These are phyloP conservation scores for Nymphicus hollandicus DNA, from an alignment of 2,113 vertebrate genomes.

Conservation along the genomic window DNA sequence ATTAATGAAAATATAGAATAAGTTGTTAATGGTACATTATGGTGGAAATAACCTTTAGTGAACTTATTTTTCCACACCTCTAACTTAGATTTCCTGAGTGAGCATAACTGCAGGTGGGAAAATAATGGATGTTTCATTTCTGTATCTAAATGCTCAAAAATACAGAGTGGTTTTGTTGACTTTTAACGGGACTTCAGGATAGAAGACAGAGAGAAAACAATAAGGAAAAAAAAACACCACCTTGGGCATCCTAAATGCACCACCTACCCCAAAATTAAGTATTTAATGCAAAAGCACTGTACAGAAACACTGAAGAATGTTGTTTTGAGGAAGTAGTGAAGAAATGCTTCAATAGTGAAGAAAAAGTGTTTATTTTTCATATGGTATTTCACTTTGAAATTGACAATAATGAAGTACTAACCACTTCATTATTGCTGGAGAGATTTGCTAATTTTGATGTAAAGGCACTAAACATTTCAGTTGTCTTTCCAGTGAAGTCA, in stretches of 20 bases:
- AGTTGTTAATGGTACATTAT: neutral
- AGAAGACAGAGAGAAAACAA: neutral
- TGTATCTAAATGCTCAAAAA: neutral
- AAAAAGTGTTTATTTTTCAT: neutral
- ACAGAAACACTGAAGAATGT: neutral
- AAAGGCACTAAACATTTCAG: neutral
- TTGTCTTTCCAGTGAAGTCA: neutral
- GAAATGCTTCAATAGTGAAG: neutral
- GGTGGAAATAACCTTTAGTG: neutral
- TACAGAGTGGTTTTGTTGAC: neutral
- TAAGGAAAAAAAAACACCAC: neutral
- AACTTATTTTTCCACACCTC: neutral
- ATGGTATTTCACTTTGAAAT: neutral
- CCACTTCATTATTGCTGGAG: neutral
- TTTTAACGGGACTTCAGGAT: neutral
- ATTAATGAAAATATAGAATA: neutral
- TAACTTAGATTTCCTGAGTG: neutral
- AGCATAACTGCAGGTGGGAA: neutral
- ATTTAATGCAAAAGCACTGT: neutral
- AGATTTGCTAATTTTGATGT: neutral
- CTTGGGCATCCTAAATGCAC: neutral
- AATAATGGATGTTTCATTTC: neutral
- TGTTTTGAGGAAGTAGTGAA: neutral
- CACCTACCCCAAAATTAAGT: neutral
- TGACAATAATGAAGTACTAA: neutral